Evolutionary conservation across 2,797 vertebrate species (phyloP).

Genomic region (Gymnopithys bicolor): DNA sequence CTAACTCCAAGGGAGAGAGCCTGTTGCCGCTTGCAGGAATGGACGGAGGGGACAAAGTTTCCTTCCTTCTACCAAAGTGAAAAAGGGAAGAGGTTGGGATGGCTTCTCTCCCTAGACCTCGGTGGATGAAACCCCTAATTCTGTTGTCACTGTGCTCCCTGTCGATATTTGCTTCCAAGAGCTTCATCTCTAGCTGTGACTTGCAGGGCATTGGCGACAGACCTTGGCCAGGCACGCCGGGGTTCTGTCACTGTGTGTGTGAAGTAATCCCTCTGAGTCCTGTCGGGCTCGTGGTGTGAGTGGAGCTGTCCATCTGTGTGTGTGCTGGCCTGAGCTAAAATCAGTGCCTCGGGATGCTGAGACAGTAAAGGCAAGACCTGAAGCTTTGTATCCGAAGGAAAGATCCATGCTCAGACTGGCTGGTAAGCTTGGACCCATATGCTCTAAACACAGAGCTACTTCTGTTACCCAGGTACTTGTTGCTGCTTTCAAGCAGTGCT

Average conservation of each 20-base stretch:
- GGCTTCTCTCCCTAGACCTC: background rate
- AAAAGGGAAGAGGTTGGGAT: background rate
- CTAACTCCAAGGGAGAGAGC: background rate
- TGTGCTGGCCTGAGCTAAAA: background rate
- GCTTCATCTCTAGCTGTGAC: background rate
- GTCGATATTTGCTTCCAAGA: background rate
- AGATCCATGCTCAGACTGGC: background rate
- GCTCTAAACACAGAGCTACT: background rate
- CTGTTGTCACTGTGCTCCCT: slow-evolving; percentile 30
- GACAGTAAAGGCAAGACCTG: background rate
- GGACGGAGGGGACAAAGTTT: background rate
- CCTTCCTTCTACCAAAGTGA: background rate
- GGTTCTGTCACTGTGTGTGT: background rate
- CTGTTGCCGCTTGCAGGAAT: background rate
- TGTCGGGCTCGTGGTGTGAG: background rate
- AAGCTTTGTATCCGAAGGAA: background rate
- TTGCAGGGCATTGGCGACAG: slow-evolving; percentile 12
- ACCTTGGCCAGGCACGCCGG: background rate
- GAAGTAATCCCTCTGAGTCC: background rate
- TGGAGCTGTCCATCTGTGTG: background rate
- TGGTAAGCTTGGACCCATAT: background rate
- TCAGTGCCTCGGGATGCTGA: background rate
- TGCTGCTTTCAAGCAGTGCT: background rate
- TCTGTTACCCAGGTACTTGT: background rate
- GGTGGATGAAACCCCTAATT: background rate